Percentiles rank a stretch among this genome's conserved stretches.
Evolutionary conservation across 2,888 invertebrate species (phyloP).

Genomic region (Flexamia atlantica): DNA sequence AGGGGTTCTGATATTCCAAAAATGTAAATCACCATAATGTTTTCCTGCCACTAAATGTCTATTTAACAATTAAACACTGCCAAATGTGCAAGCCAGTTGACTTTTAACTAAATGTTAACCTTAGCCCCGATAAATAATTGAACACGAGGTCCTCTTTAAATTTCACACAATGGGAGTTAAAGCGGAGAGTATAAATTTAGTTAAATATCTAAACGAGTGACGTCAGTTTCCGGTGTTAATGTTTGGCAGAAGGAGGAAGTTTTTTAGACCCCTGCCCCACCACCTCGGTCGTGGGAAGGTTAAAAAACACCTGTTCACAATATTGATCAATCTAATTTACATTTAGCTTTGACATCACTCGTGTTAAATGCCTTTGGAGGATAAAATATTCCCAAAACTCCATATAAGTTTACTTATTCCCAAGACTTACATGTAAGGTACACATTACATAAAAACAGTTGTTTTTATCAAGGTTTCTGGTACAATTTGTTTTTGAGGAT

Average conservation of each 20-base stretch:
- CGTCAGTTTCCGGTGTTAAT: neutral
- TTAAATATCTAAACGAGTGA: neutral
- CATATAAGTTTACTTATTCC: too few species aligned
- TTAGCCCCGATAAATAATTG: neutral
- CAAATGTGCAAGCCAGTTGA: neutral
- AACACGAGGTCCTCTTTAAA: neutral
- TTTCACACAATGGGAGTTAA: slow-evolving; percentile 7
- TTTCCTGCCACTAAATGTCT: too few species aligned
- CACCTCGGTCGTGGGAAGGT: neutral
- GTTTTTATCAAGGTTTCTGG: too few species aligned
- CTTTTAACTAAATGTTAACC: neutral
- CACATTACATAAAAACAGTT: too few species aligned
- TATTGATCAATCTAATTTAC: neutral
- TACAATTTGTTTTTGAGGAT: too few species aligned
- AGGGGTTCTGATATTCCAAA: too few species aligned
- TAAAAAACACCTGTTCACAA: neutral
- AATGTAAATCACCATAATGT: too few species aligned
- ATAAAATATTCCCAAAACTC: too few species aligned
- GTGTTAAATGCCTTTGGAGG: too few species aligned
- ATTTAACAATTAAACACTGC: neutral
- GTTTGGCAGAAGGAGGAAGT: neutral
- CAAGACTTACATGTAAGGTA: too few species aligned
- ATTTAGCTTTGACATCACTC: too few species aligned
- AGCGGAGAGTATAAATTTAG: slow-evolving; percentile 7
- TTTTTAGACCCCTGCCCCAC: too few species aligned